These are phyloP conservation scores for Sapajus apella DNA, from an alignment of 2,113 vertebrate genomes.

Conservation along the genomic window DNA sequence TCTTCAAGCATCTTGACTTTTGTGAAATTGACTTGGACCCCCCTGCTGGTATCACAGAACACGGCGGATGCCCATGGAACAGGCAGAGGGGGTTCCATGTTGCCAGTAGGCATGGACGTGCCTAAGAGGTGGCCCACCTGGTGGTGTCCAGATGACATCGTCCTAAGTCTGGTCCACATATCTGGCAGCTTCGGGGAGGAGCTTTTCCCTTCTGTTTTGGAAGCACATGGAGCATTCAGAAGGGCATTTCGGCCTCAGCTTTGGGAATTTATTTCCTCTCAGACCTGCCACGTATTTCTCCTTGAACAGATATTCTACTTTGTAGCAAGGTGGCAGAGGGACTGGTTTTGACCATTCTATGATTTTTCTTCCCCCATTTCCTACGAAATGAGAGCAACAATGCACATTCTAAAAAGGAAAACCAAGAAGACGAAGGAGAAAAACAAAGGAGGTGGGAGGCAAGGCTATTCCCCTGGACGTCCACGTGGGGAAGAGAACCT, in stretches of 20 bases:
- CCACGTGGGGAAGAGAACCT: conserved; percentile 90
- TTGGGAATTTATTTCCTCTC: conserved; percentile 77
- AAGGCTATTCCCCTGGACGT: conserved; percentile 85
- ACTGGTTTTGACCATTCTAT: conserved; percentile 91
- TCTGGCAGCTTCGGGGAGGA: neutral
- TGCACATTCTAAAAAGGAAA: conserved; percentile 54
- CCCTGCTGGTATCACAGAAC: neutral
- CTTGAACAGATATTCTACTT: conserved; percentile 87
- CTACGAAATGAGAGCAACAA: conserved; percentile 83
- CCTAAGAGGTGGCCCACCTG: neutral
- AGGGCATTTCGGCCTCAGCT: conserved; percentile 72
- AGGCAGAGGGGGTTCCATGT: neutral
- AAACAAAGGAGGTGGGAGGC: conserved; percentile 43
- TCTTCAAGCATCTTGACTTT: neutral
- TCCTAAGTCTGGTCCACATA: fast-evolving
- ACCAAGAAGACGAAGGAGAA: conserved; percentile 56
- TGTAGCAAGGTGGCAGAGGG: conserved; percentile 90
- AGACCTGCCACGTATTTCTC: conserved; percentile 85
- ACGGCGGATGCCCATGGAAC: neutral
- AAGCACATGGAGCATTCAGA: conserved; percentile 61
- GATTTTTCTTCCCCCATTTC: conserved; percentile 72
- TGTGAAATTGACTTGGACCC: neutral
- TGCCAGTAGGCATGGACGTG: fast-evolving
- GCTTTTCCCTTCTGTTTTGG: neutral
- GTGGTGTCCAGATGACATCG: neutral